Base-by-base conservation (phyloP, 1,140 invertebrate genomes). In the Solenopsis fugax region DNA sequence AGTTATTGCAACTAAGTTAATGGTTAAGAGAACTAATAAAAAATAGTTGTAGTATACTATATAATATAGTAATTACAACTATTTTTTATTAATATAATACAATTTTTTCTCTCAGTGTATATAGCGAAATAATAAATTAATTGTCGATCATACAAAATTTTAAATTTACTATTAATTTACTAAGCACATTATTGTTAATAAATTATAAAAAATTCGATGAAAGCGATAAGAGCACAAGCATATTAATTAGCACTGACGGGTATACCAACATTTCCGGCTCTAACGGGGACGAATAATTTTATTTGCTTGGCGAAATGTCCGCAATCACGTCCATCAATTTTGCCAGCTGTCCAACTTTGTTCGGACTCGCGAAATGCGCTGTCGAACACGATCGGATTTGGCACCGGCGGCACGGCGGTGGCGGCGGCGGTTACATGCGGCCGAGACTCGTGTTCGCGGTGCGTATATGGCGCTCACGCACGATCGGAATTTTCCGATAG, bases 401-500 rank as follows among this genome's bases (percentile, higher is more conserved):
- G 45, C 73, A 52, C 34, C 72, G 52, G 71, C 71, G 24, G 29
- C 29, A 2, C 29, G 29, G 29, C 29, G 29, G 29, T 29, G 29
- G 29, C 29, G 29, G 29, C 29, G 29, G 21, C 21, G 50, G 9
- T 58, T 58, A 69, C 29, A 52, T 5, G 71, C 62, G 37, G 16
- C 50, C 62, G 21, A 13, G n/a, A n/a, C n/a, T n/a, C n/a, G 69
- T 54, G 86, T 67, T 69, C 65, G 62, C 87, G 50, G 50, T 62
- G 87, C 92, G 88, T 92, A 93, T 93, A 94, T 91, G 92, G 92
- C 87, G 81, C 67, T 88, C 89, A 92, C 90, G 80, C 86, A 90
- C 89, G 93, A 93, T 94, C 80, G 93, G 93, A 93, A 94, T 94
- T 94, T 94, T 94, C 92, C 92, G 92, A 94, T 93, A 93, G 91